Conservation (phyloP, 2,797 vertebrate species). For the Anisognathus igniventris region DNA sequence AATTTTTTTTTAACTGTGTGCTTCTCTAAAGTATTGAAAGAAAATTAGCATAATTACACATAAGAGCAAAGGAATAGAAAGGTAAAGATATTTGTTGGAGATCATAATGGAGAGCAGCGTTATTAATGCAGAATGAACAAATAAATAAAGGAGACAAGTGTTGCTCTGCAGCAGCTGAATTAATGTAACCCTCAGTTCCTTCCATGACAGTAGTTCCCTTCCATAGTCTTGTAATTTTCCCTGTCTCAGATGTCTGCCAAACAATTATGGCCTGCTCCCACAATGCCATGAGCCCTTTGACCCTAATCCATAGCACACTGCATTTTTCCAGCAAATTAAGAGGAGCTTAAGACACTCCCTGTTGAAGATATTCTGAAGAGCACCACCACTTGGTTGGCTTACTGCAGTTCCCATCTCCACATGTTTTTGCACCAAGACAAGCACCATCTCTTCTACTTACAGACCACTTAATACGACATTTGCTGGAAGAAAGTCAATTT, state of each 20-base stretch:
- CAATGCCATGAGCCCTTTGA: neutral
- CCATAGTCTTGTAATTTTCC: neutral
- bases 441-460: neutral
- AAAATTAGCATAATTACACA: neutral
- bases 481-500: neutral
- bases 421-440: neutral
- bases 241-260: neutral
- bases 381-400: neutral
- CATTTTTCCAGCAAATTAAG: neutral
- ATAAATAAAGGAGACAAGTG: neutral
- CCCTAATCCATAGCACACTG: too few species aligned
- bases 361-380: neutral
- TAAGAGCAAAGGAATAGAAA: neutral
- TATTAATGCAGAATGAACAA: neutral
- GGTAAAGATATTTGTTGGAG: neutral
- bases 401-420: neutral
- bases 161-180: neutral
- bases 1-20: rapidly evolving
- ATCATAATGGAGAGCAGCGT: neutral
- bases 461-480: rapidly evolving
- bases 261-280: neutral
- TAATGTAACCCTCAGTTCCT: neutral
- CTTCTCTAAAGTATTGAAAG: neutral
- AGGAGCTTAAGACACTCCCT: neutral
- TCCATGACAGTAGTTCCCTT: neutral